Conservation (phyloP, 1,140 invertebrate species). For the Drosophila littoralis region DNA sequence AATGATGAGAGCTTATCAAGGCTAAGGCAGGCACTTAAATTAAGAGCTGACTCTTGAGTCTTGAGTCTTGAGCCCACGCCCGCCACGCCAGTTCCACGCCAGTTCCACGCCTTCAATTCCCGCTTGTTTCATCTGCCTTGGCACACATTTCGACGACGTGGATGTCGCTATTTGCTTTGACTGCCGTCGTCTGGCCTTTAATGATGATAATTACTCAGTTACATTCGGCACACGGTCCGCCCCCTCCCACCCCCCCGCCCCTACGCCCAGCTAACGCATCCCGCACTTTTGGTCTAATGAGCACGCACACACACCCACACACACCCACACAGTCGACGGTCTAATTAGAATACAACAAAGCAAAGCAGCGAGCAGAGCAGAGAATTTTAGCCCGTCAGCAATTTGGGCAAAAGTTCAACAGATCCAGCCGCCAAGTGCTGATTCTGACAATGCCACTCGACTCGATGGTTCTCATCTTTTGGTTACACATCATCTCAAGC, state of each 20-base stretch:
- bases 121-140: slow-evolving; percentile 51
- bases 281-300: slow-evolving; percentile 63
- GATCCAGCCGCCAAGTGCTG: slow-evolving; percentile 24
- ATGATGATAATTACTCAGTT: slow-evolving; percentile 70
- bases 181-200: slow-evolving; percentile 56
- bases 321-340: slow-evolving; percentile 34
- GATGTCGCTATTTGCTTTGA: slow-evolving; percentile 71
- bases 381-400: slow-evolving; percentile 40
- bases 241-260: not conserved
- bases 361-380: slow-evolving; percentile 26
- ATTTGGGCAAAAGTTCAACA: slow-evolving; percentile 38
- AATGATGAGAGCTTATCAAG: not conserved
- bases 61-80: not conserved
- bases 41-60: slow-evolving; percentile 1
- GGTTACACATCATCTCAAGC: slow-evolving; percentile 4
- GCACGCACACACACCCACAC: slow-evolving; percentile 30
- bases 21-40: not conserved
- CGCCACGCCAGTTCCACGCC: not conserved
- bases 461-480: not conserved
- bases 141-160: slow-evolving; percentile 57
- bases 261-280: not conserved
- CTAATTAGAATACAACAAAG: slow-evolving; percentile 61
- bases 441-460: slow-evolving; percentile 25
- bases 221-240: slow-evolving; percentile 14
- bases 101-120: slow-evolving; percentile 2